These are phyloP conservation scores for Lepidochrysops patricia DNA, from an alignment of 2,888 invertebrate genomes.

Conservation along the genomic window DNA sequence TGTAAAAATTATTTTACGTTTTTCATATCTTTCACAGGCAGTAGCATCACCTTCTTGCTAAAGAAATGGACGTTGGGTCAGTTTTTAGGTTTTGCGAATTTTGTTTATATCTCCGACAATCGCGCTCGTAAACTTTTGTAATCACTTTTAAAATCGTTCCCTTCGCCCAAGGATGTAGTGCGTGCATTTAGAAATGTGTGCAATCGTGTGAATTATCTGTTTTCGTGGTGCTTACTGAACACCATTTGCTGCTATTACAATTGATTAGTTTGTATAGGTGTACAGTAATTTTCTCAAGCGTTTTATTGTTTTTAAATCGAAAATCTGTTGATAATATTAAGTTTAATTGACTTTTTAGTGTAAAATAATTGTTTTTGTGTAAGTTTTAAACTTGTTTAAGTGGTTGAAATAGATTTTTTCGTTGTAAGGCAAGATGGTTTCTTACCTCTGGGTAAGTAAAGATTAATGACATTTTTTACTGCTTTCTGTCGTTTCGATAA, in stretches of 20 bases:
- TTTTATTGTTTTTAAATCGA: slow-evolving; percentile 35
- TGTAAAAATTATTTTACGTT: slow-evolving; percentile 55
- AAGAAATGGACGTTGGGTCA: slow-evolving; percentile 66
- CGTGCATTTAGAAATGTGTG: slow-evolving; percentile 44
- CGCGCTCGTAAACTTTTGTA: slow-evolving; percentile 67
- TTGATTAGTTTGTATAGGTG: slow-evolving; percentile 37
- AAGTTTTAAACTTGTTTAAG: slow-evolving; percentile 35
- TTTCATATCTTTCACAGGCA: slow-evolving; percentile 60
- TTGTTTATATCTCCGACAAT: slow-evolving; percentile 71
- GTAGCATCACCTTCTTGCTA: slow-evolving; percentile 63
- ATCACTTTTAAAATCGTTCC: slow-evolving; percentile 58
- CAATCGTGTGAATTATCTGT: slow-evolving; percentile 48
- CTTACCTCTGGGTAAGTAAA: slow-evolving; percentile 35
- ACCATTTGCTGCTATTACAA: slow-evolving; percentile 35
- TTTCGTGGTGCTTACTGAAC: slow-evolving; percentile 42
- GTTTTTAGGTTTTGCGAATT: slow-evolving; percentile 55
- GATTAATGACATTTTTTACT: slow-evolving; percentile 29
- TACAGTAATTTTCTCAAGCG: slow-evolving; percentile 31
- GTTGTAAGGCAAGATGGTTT: slow-evolving; percentile 38
- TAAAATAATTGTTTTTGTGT: slow-evolving; percentile 40
- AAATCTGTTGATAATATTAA: slow-evolving; percentile 34
- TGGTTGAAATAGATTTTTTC: slow-evolving; percentile 27
- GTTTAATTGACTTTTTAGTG: slow-evolving; percentile 36
- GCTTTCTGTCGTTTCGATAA: slow-evolving; percentile 32
- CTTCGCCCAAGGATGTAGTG: slow-evolving; percentile 56